These are phyloP conservation scores for Gryllus longicercus DNA, from an alignment of 2,888 invertebrate species.

Conservation along the genomic window DNA sequence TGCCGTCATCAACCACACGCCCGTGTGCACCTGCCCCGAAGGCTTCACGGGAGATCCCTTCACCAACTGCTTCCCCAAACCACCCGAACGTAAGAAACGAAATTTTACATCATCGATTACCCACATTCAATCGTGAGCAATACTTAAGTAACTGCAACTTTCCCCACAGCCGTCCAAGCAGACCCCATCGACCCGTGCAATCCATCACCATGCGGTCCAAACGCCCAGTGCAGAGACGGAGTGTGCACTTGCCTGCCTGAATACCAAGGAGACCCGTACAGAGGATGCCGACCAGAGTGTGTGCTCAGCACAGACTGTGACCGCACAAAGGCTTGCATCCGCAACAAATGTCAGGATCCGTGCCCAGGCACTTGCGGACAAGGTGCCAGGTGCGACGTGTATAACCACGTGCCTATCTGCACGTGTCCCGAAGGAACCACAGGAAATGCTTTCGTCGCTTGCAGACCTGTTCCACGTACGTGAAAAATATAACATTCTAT, in stretches of 20 bases:
- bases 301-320: conserved; percentile 69
- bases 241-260: conserved; percentile 52
- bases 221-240: conserved; percentile 57
- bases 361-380: conserved; percentile 73
- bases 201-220: conserved; percentile 67
- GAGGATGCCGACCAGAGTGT: conserved; percentile 62
- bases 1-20: conserved; percentile 57
- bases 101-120: neutral
- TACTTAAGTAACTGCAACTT: neutral
- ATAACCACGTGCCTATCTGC: conserved; percentile 73
- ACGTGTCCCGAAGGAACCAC: conserved; percentile 57
- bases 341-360: conserved; percentile 67
- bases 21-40: conserved; percentile 35
- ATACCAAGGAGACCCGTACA: conserved; percentile 48
- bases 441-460: conserved; percentile 67
- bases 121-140: neutral
- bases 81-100: conserved; percentile 36
- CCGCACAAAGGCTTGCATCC: conserved; percentile 65
- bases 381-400: conserved; percentile 68
- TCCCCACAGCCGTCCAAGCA: neutral
- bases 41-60: conserved; percentile 45
- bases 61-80: conserved; percentile 38
- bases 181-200: conserved; percentile 58
- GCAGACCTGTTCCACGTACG: conserved; percentile 49
- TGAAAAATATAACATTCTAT: neutral